Base-by-base conservation (phyloP, 2,113 vertebrate species). In the Sylvietta virens region DNA sequence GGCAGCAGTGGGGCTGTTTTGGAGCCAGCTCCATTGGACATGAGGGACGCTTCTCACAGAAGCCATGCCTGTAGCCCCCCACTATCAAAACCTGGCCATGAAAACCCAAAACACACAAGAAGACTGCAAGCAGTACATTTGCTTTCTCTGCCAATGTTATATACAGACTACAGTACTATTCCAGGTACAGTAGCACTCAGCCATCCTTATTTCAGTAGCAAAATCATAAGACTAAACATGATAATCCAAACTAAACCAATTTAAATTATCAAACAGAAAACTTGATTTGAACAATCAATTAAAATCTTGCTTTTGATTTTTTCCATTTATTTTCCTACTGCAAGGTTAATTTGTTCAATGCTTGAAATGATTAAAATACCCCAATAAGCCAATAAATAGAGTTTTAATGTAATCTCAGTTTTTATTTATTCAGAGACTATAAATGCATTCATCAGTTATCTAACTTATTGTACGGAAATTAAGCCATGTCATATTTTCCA, bases 241-340 rank as follows among this genome's bases (percentile, higher is more conserved):
- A 54, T 54, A 90, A 93, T 51, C 16, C 56, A 81, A 86, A 83
- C 39, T 31, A 70, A 93, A 62, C 19, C 39, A 70, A 81, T 78
- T 90, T 31, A 86, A 86, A 94, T 66, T 66, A 66, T 66, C 42
- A 77, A 69, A 86, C 13, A 85, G 42, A 73, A 94, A 92, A 83
- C 7, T 33, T 85, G 10, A 69, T 56, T 65, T 86, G 45, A 90
- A 81, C 50, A 73, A 76, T 70, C 54, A 85, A 70, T 93, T 92
- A 54, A 83, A 88, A 81, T 50, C 67, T 88, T 54, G 31, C 50
- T 73, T 95, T 74, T 81, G 19, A 37, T 5, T 67, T 81, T 82
- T 91, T 69, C 23, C 13, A 66, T 64, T 93, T 85, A 24, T 77
- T 92, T 93, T 86, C 51, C 71, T 77, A 51, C 31, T 53, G 37